phyloP scores from a whole-genome alignment of 2,113 vertebrate species.

The Strigops habroptila region DNA sequence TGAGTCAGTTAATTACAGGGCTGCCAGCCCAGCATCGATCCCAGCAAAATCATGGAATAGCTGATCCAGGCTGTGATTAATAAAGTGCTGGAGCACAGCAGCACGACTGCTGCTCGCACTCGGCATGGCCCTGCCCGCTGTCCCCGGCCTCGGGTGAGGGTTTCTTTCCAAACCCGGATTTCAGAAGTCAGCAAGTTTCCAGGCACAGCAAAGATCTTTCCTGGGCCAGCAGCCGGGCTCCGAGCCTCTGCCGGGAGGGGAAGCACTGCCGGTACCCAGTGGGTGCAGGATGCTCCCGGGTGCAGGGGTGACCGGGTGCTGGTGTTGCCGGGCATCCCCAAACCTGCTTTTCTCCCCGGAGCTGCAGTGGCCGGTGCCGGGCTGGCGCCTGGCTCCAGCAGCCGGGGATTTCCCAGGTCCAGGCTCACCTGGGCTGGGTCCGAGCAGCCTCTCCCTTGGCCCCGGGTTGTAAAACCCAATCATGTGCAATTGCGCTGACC shows the following conservation, averaged over 20 bases:
- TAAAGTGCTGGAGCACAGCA: background rate
- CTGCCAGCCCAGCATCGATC: background rate
- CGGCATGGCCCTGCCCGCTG: background rate
- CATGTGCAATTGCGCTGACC: accelerated
- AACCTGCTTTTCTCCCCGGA: background rate
- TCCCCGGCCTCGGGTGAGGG: background rate
- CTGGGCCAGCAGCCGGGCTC: background rate
- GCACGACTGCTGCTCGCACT: background rate
- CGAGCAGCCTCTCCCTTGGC: background rate
- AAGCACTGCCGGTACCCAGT: accelerated
- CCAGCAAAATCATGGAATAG: background rate
- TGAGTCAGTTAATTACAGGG: background rate
- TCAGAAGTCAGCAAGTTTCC: background rate
- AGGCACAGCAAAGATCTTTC: background rate
- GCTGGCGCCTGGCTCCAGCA: background rate
- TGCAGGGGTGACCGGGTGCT: accelerated
- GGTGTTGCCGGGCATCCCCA: background rate
- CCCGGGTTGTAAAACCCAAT: background rate
- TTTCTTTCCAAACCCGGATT: background rate
- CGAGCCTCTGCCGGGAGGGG: background rate
- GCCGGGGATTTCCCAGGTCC: background rate
- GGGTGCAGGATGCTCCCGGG: accelerated
- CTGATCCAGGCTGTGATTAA: background rate
- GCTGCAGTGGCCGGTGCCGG: background rate
- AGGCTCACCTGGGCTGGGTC: background rate